Evolutionary conservation across 2,888 invertebrate species (phyloP).

Genomic region (Campopleginae sp.): DNA sequence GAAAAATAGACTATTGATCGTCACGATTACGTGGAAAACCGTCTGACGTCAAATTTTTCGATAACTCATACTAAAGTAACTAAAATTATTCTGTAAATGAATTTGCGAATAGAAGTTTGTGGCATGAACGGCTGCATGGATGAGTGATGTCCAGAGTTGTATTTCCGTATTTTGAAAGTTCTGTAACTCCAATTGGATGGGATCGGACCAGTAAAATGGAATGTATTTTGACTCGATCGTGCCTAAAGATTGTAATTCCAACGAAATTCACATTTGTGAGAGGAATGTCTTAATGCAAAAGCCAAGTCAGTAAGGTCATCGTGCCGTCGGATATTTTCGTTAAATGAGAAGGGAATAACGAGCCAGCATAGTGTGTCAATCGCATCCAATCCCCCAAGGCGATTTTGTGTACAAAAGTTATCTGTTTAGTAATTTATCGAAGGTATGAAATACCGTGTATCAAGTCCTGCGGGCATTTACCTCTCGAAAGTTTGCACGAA

Average conservation of each 20-base stretch:
- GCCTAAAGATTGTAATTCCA: too few relatives aligned
- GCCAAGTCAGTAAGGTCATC: neutral
- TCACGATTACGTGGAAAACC: neutral
- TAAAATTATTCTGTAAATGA: neutral
- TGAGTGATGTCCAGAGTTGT: neutral
- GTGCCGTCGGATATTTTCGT: neutral
- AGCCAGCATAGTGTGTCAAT: neutral
- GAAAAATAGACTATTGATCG: neutral
- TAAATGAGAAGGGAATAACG: neutral
- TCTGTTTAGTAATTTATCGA: neutral
- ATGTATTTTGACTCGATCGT: neutral
- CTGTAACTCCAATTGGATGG: neutral
- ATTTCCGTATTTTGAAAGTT: neutral
- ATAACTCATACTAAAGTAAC: neutral
- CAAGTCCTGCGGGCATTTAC: neutral
- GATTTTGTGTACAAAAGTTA: neutral
- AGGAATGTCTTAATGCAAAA: neutral
- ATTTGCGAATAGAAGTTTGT: neutral
- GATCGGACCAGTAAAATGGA: neutral
- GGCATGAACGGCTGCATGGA: neutral
- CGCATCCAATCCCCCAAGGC: conserved; percentile 18
- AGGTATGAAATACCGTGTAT: neutral
- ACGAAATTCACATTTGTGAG: too few relatives aligned
- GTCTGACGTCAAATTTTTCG: neutral
- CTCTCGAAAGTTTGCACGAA: conserved; percentile 10